Base-by-base conservation (phyloP, 2,888 invertebrate genomes). In the Eristalinus sepulchralis region DNA sequence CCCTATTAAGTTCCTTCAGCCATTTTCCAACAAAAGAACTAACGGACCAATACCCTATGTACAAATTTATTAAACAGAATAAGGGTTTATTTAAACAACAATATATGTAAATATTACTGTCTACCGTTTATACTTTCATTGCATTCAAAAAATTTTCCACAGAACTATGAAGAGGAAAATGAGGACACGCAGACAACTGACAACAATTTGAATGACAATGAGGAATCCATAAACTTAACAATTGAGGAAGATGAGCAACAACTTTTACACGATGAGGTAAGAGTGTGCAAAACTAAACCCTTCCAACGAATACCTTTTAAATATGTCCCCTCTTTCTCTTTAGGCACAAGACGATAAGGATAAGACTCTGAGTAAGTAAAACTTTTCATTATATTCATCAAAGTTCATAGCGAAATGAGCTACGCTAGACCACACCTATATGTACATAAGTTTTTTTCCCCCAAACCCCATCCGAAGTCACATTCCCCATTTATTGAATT, bases 181-280 rank as follows among this genome's bases (percentile, higher is more conserved):
- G 90, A 91, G 71, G 90, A 90, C 34, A 89, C 89, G 39, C 88
- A 89, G 22, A 85, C 84, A 36, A 89, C 88, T 2, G 91, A 91
- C 39, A 89, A 89, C 67, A 91, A 89, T 9, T 90, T 90, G 70
- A 91, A 90, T 88, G 96, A 96, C 90, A 95, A 95, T 88, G 96
- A 96, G 90, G 96, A 96, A 92, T 96, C 96, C 47, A 95, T 97
- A 80, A 96, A 96, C 91, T 93, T 97, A 89, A 96, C 96, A 81
- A 95, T 97, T 91, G 96, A 96, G 55, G 97, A 96, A 92, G 97
- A 96, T 92, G 96, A 96, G 89, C 95, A 95, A 90, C 94, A 94
- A 93, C 93, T 96, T 83, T 94, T 96, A 81, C 96, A 95, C 91
- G 96, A 96, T 92, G 96, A 96, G 95, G 96, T 96, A 88, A 47